These are phyloP conservation scores for Hyles lineata DNA, from an alignment of 2,888 invertebrate species.

Conservation along the genomic window DNA sequence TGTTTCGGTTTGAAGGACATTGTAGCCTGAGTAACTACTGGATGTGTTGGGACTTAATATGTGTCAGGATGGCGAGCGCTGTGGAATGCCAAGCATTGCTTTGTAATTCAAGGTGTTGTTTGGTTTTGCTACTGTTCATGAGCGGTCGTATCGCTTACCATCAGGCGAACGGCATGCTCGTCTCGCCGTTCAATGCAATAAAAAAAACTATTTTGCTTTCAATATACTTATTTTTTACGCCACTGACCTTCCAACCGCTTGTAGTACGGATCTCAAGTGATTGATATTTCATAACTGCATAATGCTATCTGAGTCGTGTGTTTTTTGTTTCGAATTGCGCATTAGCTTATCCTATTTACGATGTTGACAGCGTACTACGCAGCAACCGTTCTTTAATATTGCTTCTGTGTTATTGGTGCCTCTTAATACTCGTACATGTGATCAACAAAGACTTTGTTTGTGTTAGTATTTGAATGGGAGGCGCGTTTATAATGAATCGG, in stretches of 20 bases:
- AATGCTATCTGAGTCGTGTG: constrained; percentile 13
- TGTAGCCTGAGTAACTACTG: too few relatives aligned
- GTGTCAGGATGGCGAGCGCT: too few relatives aligned
- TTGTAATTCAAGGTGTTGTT: too few relatives aligned
- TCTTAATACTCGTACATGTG: not conserved
- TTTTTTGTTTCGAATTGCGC: constrained; percentile 23
- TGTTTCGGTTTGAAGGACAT: too few relatives aligned
- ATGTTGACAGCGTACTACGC: constrained; percentile 22
- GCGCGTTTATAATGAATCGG: not conserved
- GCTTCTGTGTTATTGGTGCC: not conserved
- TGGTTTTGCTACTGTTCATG: too few relatives aligned
- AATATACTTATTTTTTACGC: not conserved
- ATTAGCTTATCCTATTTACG: constrained; percentile 18
- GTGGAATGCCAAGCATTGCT: too few relatives aligned
- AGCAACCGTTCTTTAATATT: constrained; percentile 4
- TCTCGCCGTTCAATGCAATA: too few relatives aligned
- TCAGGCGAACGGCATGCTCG: too few relatives aligned
- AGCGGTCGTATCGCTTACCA: too few relatives aligned
- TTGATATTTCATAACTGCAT: constrained; percentile 28
- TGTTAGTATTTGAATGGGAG: not conserved
- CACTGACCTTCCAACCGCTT: constrained; percentile 11
- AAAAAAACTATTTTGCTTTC: not conserved
- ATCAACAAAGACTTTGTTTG: constrained; percentile 16
- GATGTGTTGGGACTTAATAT: too few relatives aligned
- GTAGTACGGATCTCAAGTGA: constrained; percentile 18